phyloP scores from a whole-genome alignment of 2,797 vertebrate species.

The Hyperoplus immaculatus region DNA sequence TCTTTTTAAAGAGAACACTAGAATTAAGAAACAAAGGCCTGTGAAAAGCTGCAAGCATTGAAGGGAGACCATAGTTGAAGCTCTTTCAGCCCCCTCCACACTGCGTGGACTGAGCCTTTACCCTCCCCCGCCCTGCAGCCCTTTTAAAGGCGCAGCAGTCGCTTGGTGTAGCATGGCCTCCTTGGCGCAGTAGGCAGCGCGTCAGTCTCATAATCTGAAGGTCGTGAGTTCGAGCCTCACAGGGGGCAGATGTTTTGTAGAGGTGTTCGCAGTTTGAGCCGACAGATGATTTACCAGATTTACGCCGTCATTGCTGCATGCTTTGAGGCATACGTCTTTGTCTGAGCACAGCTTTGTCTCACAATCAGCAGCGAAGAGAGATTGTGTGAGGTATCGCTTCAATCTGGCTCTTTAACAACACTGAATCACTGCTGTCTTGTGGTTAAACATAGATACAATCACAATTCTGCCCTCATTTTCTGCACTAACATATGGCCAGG shows the following conservation, averaged over 20 bases:
- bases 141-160: conserved; percentile 13
- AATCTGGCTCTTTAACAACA: background rate
- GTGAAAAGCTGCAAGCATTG: background rate
- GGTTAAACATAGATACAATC: background rate
- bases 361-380: too few species aligned
- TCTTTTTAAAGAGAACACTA: background rate
- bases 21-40: background rate
- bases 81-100: too few species aligned
- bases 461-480: background rate
- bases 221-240: conserved; percentile 84
- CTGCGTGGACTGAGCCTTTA: background rate
- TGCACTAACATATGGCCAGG: background rate
- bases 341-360: background rate
- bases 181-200: conserved; percentile 83
- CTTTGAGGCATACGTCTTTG: background rate
- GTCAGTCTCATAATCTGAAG: conserved; percentile 83
- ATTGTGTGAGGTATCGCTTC: background rate
- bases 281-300: background rate
- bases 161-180: background rate
- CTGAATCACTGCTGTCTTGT: background rate
- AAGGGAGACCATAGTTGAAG: background rate
- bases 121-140: background rate
- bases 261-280: background rate
- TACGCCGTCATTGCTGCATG: background rate
- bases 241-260: conserved; percentile 64